phyloP scores from a whole-genome alignment of 2,113 vertebrate species.

The Larimichthys crocea region DNA sequence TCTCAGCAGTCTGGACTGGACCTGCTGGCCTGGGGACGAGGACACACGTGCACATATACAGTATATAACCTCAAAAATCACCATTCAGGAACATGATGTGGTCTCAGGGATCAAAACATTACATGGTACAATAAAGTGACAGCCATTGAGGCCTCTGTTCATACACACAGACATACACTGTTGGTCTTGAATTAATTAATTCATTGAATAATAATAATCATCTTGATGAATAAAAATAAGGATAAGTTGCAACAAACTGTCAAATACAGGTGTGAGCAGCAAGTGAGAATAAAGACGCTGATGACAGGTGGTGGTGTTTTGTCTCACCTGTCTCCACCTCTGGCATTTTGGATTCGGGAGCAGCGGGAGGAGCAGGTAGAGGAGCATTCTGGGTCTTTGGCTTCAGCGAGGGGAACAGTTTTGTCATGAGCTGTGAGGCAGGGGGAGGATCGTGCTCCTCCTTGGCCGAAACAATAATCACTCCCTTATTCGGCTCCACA shows the following conservation, averaged over 20 bases:
- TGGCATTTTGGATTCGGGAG: constrained; percentile 56
- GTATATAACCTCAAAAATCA: neutral
- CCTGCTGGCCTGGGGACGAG: constrained; percentile 78
- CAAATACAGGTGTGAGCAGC: neutral
- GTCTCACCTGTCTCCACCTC: constrained; percentile 84
- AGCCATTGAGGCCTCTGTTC: too few species aligned
- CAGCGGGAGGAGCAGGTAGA: constrained; percentile 47
- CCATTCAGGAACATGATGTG: neutral
- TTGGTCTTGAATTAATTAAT: neutral
- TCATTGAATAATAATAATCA: neutral
- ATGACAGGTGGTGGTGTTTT: neutral
- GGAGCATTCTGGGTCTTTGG: constrained; percentile 80
- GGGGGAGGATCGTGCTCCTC: constrained; percentile 55
- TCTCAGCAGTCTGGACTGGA: constrained; percentile 87
- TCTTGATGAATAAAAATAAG: neutral
- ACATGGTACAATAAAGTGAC: too few species aligned
- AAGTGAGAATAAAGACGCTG: neutral
- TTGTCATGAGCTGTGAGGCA: constrained; percentile 89
- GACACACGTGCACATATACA: neutral
- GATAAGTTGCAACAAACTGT: neutral
- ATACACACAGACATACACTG: too few species aligned
- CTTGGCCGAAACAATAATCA: constrained; percentile 19
- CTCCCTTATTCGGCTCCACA: constrained; percentile 60
- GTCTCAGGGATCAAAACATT: too few species aligned
- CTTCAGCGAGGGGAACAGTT: constrained; percentile 92